Evolutionary conservation across 2,888 invertebrate species (phyloP).

Genomic region (Rhamphomyia laevipes): DNA sequence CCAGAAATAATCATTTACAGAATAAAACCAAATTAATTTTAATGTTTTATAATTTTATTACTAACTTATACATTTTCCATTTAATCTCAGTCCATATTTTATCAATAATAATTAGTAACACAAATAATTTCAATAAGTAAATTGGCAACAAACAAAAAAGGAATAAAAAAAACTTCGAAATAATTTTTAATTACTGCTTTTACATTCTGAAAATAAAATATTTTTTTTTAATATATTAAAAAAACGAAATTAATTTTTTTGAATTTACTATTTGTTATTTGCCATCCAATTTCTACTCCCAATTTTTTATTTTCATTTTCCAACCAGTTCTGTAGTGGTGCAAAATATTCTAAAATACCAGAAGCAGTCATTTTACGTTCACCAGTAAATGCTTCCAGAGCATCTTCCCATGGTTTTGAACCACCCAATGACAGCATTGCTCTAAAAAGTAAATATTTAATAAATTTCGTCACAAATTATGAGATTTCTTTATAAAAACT

Average conservation of each 20-base stretch:
- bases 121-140: no score
- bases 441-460: conserved; percentile 28
- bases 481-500: background rate
- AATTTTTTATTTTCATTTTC: conserved; percentile 55
- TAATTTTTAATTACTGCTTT: background rate
- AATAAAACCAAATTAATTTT: no score
- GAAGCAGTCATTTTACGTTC: conserved; percentile 61
- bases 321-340: conserved; percentile 64
- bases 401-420: conserved; percentile 67
- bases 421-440: conserved; percentile 56
- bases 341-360: conserved; percentile 68
- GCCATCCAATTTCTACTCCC: conserved; percentile 51
- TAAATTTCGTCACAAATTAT: no score
- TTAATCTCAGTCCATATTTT: no score
- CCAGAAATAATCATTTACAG: no score
- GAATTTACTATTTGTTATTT: conserved; percentile 30
- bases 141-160: no score
- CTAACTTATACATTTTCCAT: no score
- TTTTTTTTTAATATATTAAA: background rate
- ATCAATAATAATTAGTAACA: no score
- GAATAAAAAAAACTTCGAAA: no score
- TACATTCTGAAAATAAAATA: background rate
- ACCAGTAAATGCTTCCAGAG: conserved; percentile 69
- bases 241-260: background rate
- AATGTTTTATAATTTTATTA: no score